A percentile compares a stretch with the other conserved stretches of the same genome.
Evolutionary conservation across 2,888 invertebrate species (phyloP).

Genomic region (Stenoptilia bipunctidactyla): DNA sequence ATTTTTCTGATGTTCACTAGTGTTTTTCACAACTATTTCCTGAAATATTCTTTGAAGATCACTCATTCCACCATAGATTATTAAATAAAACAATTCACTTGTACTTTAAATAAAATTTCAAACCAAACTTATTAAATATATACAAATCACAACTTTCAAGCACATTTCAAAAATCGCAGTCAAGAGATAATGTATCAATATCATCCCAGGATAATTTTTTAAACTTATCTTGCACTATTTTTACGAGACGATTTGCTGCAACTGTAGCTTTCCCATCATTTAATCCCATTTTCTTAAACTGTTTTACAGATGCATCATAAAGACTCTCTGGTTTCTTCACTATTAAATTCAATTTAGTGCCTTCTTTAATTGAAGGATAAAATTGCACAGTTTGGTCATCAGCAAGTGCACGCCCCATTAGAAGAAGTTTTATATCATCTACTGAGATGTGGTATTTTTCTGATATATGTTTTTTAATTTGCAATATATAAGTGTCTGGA

Average conservation of each 20-base stretch:
- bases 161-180: slow-evolving; percentile 25
- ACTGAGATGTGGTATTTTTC: slow-evolving; percentile 75
- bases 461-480: slow-evolving; percentile 78
- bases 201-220: slow-evolving; percentile 71
- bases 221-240: slow-evolving; percentile 63
- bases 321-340: slow-evolving; percentile 77
- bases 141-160: too few species aligned
- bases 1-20: too few species aligned
- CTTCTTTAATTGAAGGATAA: slow-evolving; percentile 81
- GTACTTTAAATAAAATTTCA: too few species aligned
- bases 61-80: too few species aligned
- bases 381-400: slow-evolving; percentile 79
- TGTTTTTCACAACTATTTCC: too few species aligned
- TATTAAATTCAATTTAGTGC: slow-evolving; percentile 79
- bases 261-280: slow-evolving; percentile 74
- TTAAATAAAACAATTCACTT: too few species aligned
- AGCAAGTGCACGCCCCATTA: slow-evolving; percentile 77
- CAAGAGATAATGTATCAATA: slow-evolving; percentile 64
- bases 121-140: too few species aligned
- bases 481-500: slow-evolving; percentile 72
- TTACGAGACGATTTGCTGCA: slow-evolving; percentile 71
- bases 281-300: slow-evolving; percentile 71
- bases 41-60: too few species aligned
- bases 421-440: slow-evolving; percentile 77
- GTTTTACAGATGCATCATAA: slow-evolving; percentile 67